Conservation (phyloP, 2,888 invertebrate genomes). For the Norana najaformis region DNA sequence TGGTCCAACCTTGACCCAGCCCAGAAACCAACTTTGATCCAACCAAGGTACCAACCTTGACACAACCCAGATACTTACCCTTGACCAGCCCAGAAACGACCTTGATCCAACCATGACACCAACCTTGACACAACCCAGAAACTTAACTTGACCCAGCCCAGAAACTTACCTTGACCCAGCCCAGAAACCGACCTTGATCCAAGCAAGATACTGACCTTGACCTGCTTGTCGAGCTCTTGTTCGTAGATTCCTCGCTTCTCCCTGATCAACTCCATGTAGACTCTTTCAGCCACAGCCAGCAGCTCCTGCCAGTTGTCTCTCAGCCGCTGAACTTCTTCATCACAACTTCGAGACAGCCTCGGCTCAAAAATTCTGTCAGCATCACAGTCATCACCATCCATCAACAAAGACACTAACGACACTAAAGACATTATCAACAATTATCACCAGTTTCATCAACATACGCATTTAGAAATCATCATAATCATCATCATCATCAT, state of each 20-base stretch:
- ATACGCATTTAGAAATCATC: neutral
- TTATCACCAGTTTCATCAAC: too few species aligned
- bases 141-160: neutral
- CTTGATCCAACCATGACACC: neutral
- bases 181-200: neutral
- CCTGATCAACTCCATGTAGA: conserved; percentile 57
- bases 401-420: too few species aligned
- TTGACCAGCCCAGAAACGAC: neutral
- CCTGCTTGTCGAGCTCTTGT: conserved; percentile 63
- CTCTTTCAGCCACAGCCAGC: conserved; percentile 58
- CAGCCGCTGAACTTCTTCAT: conserved; percentile 58
- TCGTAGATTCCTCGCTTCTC: conserved; percentile 60
- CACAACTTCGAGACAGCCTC: conserved; percentile 57
- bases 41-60: neutral
- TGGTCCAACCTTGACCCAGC: neutral
- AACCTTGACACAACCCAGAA: conserved; percentile 53
- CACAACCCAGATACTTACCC: neutral
- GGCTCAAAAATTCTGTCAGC: conserved; percentile 57
- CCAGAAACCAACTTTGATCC: neutral
- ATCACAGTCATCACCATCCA: neutral
- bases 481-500: neutral
- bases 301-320: conserved; percentile 59
- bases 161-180: neutral
- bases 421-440: too few species aligned
- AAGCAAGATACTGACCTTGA: conserved; percentile 54